Evolutionary conservation across 2,113 vertebrate species (phyloP).

Genomic region (Lepus timidus): DNA sequence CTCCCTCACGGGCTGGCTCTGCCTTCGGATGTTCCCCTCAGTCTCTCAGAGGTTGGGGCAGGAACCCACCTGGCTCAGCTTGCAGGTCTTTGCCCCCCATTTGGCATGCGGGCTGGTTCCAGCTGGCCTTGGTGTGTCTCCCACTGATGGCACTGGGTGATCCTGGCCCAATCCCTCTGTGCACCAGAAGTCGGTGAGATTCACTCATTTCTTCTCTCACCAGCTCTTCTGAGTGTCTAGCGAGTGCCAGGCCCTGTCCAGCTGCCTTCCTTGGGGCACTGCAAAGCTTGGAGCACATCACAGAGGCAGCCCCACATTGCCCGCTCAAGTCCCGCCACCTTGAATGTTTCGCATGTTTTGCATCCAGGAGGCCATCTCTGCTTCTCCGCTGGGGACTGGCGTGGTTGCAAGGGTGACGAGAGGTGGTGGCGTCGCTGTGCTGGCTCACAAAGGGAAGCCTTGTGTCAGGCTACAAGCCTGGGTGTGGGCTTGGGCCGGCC

Average conservation of each 20-base stretch:
- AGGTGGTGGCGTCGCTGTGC: not conserved
- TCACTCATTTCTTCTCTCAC: not conserved
- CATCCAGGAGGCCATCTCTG: not conserved
- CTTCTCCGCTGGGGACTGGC: not conserved
- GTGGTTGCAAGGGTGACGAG: not conserved
- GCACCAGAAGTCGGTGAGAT: not conserved
- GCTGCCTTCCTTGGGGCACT: not conserved
- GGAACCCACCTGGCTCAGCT: not conserved
- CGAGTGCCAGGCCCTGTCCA: not conserved
- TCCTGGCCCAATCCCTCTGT: not conserved
- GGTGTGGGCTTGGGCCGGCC: not conserved
- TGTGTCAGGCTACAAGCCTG: not conserved
- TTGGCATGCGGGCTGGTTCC: not conserved
- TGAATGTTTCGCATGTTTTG: not conserved
- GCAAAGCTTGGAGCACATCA: not conserved
- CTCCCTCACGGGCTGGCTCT: not conserved
- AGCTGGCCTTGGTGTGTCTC: conserved; percentile 12
- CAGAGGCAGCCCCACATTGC: not conserved
- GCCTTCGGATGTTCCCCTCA: not conserved
- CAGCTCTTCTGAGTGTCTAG: not conserved
- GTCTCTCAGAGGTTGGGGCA: not conserved
- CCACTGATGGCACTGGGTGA: not conserved
- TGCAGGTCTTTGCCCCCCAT: not conserved
- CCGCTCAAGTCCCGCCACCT: not conserved
- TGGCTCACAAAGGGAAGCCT: not conserved